Base-by-base conservation (phyloP, 1,140 invertebrate species). In the Drosophila azteca region DNA sequence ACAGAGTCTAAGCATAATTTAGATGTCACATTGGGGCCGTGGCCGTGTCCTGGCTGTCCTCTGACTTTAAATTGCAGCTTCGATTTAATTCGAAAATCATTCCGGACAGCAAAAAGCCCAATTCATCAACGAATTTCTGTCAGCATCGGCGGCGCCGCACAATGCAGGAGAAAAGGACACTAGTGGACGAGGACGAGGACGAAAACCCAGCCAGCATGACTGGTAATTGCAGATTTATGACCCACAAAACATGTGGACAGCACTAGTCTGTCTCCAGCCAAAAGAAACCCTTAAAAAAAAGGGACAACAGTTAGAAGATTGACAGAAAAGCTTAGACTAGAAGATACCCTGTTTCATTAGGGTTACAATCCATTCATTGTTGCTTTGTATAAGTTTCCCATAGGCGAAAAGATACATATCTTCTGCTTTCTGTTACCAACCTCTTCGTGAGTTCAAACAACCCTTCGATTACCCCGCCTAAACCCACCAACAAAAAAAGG, bases 141-240 rank as follows among this genome's bases (percentile, higher is more conserved):
- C 41, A 77, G 77, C 54, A 66, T 65, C 53, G 11, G 53, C 48
- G 79, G 57, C 29, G 24, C 52, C 45, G 45, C 22, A 53, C 50
- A 69, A n/a, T n/a, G 65, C 31, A 26, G 31, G 44, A 55, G 35
- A 4, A 29, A 29, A 50, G 75, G 50, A 13, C 43, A 4, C 24
- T 26, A 4, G 5, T 26, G 24, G 24, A 26, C 24, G 24, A 5
- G 24, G 24, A 26, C 48, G 20, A 20, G 17, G 17, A 20, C 17
- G 17, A 20, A 20, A 9, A 6, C 35, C 31, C 43, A 69, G 20
- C 43, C 66, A 49, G 76, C 81, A 52, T 77, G 70, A 79, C 49
- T 83, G 72, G 77, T 85, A 84, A 85, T 84, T 85, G 80, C 67
- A 80, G 80, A 84, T 84, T 84, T 85, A 84, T 84, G 72, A 58